A percentile compares a stretch with the other conserved stretches of the same genome.
Evolutionary conservation across 2,113 vertebrate species (phyloP).

Genomic region (Bucco capensis): DNA sequence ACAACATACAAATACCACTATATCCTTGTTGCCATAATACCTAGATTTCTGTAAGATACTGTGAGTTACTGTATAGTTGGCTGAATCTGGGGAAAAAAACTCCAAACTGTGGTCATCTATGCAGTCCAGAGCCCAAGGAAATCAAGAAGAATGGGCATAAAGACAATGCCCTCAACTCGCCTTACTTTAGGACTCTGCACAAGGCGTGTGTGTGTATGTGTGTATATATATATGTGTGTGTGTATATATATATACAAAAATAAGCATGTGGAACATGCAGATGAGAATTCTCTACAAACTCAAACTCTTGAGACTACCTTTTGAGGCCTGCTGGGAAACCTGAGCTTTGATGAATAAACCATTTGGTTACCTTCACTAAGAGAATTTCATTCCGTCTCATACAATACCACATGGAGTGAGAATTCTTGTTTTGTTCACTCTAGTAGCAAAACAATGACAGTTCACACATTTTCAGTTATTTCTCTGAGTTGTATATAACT

Average conservation of each 20-base stretch:
- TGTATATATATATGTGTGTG: too few relatives aligned
- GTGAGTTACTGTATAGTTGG: neutral
- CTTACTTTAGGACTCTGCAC: neutral
- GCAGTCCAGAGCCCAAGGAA: neutral
- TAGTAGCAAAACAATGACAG: neutral
- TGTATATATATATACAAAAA: too few relatives aligned
- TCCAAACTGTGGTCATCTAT: fast-evolving
- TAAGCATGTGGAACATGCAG: neutral
- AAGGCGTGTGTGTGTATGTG: neutral
- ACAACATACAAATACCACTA: neutral
- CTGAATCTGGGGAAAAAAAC: neutral
- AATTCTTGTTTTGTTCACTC: neutral
- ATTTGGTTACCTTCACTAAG: neutral
- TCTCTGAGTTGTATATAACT: neutral
- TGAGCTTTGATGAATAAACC: neutral
- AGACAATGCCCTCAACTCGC: fast-evolving
- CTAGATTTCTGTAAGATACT: neutral
- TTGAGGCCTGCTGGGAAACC: neutral
- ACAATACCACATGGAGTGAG: neutral
- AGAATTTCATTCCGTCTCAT: neutral
- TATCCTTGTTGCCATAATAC: neutral
- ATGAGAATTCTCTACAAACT: neutral
- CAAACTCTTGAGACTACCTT: neutral
- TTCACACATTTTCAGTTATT: neutral
- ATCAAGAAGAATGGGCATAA: neutral